These are phyloP conservation scores for Arremon brunneinucha DNA, from an alignment of 2,797 vertebrate species.

Conservation along the genomic window DNA sequence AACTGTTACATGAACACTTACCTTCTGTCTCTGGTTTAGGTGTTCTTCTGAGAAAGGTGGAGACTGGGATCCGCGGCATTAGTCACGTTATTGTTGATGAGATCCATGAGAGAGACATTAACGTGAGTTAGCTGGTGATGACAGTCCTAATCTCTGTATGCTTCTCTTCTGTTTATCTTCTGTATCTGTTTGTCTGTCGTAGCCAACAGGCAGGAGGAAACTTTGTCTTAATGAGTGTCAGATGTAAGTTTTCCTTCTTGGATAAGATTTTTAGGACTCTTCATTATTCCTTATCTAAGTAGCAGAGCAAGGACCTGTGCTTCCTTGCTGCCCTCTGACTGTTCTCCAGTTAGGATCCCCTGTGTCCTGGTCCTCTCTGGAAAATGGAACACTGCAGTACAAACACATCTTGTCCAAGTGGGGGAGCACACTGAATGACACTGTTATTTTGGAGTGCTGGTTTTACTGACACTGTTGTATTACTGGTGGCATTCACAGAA, in stretches of 20 bases:
- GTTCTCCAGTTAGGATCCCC: not conserved
- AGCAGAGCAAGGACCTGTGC: not conserved
- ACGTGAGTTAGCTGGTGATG: slow-evolving; percentile 79
- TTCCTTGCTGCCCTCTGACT: not conserved
- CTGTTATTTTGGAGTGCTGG: not conserved
- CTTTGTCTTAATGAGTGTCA: not conserved
- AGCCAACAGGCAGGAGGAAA: not conserved
- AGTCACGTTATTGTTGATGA: slow-evolving; percentile 98
- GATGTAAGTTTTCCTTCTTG: not conserved
- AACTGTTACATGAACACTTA: not conserved
- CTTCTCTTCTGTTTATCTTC: not conserved
- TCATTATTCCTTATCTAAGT: not conserved
- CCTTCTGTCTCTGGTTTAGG: slow-evolving; percentile 71
- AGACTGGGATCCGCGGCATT: slow-evolving; percentile 93
- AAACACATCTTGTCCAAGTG: not conserved
- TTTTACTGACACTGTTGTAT: not conserved
- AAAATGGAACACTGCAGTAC: not conserved
- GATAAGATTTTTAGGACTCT: not conserved
- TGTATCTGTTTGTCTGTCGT: not conserved
- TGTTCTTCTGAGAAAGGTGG: slow-evolving; percentile 91
- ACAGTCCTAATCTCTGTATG: not conserved
- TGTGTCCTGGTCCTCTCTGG: not conserved
- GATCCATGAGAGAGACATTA: slow-evolving; percentile 96
- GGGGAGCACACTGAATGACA: not conserved
- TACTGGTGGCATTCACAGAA: not conserved